A percentile compares a stretch with the other conserved stretches of the same genome.
Conservation (phyloP, 2,797 vertebrate species). For the Gallirallus australis region DNA sequence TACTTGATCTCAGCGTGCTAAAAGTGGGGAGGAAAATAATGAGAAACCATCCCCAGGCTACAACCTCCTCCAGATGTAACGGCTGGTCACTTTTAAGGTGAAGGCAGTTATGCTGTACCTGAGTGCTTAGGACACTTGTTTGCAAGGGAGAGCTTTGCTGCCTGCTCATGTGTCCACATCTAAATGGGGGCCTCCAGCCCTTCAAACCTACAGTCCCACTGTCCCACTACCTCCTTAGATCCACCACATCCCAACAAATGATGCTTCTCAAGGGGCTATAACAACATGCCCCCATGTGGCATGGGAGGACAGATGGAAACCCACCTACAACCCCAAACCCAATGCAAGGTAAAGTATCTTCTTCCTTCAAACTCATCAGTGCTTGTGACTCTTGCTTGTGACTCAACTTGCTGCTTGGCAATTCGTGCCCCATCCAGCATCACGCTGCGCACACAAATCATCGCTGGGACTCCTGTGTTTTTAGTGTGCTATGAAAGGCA, state of each 20-base stretch:
- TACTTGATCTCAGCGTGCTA: neutral
- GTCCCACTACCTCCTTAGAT: neutral
- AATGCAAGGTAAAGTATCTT: neutral
- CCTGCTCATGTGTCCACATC: neutral
- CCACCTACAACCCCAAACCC: neutral
- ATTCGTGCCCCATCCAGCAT: neutral
- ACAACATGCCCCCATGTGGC: accelerated
- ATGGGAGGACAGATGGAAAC: neutral
- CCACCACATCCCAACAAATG: neutral
- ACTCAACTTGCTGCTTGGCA: neutral
- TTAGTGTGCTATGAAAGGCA: neutral
- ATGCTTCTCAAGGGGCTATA: neutral
- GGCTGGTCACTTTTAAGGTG: neutral
- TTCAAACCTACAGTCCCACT: neutral
- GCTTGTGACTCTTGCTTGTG: neutral
- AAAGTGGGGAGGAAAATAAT: neutral
- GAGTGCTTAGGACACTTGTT: neutral
- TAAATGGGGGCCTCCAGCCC: neutral
- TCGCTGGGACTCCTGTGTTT: neutral
- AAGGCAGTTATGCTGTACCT: neutral
- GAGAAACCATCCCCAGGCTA: neutral
- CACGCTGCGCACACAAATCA: accelerated
- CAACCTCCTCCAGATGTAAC: neutral
- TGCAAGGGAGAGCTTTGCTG: neutral
- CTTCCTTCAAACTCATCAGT: neutral